Evolutionary conservation across 2,888 invertebrate species (phyloP).

Genomic region (Diachrysia chrysitis): DNA sequence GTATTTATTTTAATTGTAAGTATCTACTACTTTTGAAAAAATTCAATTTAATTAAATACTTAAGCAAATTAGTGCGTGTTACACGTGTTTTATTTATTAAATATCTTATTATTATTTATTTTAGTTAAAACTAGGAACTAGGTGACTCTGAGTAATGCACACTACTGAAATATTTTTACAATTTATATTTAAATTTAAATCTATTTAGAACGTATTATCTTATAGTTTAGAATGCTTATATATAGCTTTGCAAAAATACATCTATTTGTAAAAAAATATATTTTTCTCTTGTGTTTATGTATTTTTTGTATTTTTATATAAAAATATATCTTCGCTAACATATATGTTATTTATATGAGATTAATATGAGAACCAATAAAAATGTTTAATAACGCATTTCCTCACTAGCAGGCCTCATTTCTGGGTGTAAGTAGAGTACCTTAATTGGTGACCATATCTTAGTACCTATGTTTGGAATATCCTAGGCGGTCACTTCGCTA

Average conservation of each 20-base stretch:
- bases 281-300: slow-evolving; percentile 50
- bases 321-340: slow-evolving; percentile 59
- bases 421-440: background rate
- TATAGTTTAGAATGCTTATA: no score
- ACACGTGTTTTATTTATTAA: background rate
- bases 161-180: background rate
- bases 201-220: background rate
- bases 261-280: slow-evolving; percentile 51
- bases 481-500: background rate
- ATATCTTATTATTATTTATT: slow-evolving; percentile 11
- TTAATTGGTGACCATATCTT: background rate
- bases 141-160: slow-evolving; percentile 66
- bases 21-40: slow-evolving; percentile 39
- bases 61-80: slow-evolving; percentile 23
- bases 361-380: slow-evolving; percentile 20
- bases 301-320: slow-evolving; percentile 57
- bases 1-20: slow-evolving; percentile 18
- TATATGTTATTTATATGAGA: slow-evolving; percentile 23
- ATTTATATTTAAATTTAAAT: slow-evolving; percentile 7
- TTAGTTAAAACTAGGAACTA: slow-evolving; percentile 62
- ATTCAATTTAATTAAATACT: slow-evolving; percentile 12
- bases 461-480: background rate
- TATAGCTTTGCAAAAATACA: slow-evolving; percentile 52
- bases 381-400: slow-evolving; percentile 5
- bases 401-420: background rate